phyloP scores from a whole-genome alignment of 2,113 vertebrate species.

The Monopterus albus region DNA sequence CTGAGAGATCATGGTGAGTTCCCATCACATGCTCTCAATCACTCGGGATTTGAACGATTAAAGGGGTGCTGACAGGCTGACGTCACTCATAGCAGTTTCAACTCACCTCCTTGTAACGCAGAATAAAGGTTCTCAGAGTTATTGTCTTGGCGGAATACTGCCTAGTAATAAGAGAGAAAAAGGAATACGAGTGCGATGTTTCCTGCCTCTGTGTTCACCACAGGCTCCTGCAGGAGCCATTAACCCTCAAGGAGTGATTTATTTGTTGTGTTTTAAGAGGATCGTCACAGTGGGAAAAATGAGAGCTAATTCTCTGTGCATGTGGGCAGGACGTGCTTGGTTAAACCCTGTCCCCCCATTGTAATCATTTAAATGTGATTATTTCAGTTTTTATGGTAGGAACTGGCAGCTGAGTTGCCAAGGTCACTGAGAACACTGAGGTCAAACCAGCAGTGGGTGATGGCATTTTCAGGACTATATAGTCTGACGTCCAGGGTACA shows the following conservation, averaged over 20 bases:
- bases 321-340: constrained; percentile 26
- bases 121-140: constrained; percentile 16
- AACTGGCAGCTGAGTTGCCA: constrained; percentile 27
- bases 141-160: constrained; percentile 25
- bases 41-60: constrained; percentile 34
- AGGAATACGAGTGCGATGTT: constrained; percentile 39
- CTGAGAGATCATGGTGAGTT: constrained; percentile 19
- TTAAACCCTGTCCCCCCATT: constrained; percentile 28
- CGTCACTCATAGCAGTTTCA: constrained; percentile 22
- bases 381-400: constrained; percentile 19
- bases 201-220: constrained; percentile 33
- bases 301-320: constrained; percentile 59
- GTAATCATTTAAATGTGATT: constrained; percentile 27
- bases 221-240: constrained; percentile 53
- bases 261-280: constrained; percentile 47
- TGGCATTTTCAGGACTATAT: constrained; percentile 52
- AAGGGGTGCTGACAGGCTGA: constrained; percentile 21
- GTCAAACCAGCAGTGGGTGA: constrained; percentile 61
- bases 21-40: constrained; percentile 46
- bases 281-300: constrained; percentile 60
- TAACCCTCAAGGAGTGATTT: constrained; percentile 58
- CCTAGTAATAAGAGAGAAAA: constrained; percentile 39
- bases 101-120: background rate
- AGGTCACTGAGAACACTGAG: constrained; percentile 39
- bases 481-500: constrained; percentile 14